These are phyloP conservation scores for Aurelia aurita DNA, from an alignment of 30 jellyfish, hydroid and myxozoan genomes.

Conservation along the genomic window DNA sequence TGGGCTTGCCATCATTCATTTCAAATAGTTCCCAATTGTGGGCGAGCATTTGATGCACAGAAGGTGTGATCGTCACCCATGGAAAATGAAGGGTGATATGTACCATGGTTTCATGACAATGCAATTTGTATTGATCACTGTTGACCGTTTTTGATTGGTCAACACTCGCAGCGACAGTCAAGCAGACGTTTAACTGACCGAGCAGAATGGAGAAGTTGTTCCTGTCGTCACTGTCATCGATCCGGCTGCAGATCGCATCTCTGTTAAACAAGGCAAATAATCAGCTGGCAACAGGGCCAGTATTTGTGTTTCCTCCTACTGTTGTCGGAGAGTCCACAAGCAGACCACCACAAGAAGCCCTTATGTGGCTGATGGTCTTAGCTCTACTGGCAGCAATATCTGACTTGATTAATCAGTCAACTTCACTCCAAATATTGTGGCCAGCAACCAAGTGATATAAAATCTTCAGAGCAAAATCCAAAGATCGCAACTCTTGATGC, in stretches of 20 bases:
- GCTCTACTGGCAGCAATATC: neutral
- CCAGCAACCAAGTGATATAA: slow-evolving; percentile 13
- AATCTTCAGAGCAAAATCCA: neutral
- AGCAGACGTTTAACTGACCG: neutral
- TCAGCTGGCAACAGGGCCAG: slow-evolving; percentile 10
- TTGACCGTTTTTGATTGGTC: neutral
- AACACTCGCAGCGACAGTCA: neutral
- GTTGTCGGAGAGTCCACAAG: slow-evolving; percentile 21
- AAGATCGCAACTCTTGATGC: neutral
- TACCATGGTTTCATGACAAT: neutral
- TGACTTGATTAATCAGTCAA: neutral
- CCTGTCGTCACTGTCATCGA: neutral
- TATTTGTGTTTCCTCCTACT: slow-evolving; percentile 1
- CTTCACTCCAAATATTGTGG: slow-evolving; percentile 3
- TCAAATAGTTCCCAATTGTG: neutral
- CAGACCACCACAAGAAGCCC: slow-evolving; percentile 20
- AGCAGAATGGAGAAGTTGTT: neutral
- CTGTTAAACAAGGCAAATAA: neutral
- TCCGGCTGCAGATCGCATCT: slow-evolving; percentile 7
- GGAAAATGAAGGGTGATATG: neutral
- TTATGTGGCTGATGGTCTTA: neutral
- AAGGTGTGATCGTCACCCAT: neutral
- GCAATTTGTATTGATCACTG: neutral
- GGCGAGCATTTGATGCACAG: neutral
- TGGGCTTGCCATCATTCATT: neutral